Conservation (phyloP, 2,888 invertebrate genomes). For the Heliconius charithonia region DNA sequence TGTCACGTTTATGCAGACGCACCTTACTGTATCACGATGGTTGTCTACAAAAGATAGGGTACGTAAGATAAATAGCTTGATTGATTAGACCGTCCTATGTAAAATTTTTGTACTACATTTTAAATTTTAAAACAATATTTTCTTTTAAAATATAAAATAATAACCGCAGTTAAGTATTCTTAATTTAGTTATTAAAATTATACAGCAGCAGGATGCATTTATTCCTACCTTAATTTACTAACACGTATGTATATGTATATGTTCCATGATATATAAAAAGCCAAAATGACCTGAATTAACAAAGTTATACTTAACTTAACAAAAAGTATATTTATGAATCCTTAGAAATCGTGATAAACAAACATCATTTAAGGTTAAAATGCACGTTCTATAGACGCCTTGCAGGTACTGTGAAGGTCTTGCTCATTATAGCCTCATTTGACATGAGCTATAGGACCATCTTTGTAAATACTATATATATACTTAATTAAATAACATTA, state of each 20-base stretch:
- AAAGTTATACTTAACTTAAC: constrained; percentile 2
- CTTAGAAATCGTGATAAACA: constrained; percentile 17
- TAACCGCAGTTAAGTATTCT: not conserved
- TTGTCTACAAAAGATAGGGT: no score
- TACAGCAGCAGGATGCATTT: not conserved
- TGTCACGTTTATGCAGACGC: no score
- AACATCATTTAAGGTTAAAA: constrained; percentile 20
- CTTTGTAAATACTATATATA: constrained; percentile 26
- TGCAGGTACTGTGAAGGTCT: constrained; percentile 18
- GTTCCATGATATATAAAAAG: not conserved
- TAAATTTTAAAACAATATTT: not conserved
- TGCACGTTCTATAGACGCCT: constrained; percentile 12
- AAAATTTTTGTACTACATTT: no score
- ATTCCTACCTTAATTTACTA: not conserved
- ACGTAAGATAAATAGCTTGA: not conserved
- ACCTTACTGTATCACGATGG: no score
- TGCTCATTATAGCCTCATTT: constrained; percentile 12
- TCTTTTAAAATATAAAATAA: no score
- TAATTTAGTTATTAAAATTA: not conserved
- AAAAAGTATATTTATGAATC: not conserved
- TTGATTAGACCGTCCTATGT: not conserved
- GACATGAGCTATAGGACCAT: constrained; percentile 21
- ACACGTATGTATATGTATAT: not conserved
- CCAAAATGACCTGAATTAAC: not conserved
- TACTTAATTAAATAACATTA: constrained; percentile 8